Evolutionary conservation across 1,140 invertebrate genomes (phyloP).

Genomic region (Drosophila leontia): DNA sequence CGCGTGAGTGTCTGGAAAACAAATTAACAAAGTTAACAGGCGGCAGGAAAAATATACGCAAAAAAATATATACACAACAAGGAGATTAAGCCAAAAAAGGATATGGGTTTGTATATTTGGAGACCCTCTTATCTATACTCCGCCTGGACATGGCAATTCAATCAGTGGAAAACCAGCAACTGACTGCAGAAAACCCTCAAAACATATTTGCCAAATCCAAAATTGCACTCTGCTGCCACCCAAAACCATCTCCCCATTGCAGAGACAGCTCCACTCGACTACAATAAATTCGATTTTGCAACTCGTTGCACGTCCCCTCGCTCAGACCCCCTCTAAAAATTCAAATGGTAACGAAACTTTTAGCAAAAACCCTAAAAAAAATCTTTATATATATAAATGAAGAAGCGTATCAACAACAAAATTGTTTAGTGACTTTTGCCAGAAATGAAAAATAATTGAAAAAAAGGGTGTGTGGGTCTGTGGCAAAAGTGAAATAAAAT

Average conservation of each 20-base stretch:
- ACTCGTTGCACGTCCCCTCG: constrained; percentile 41
- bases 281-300: constrained; percentile 77
- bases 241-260: background rate
- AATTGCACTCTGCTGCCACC: constrained; percentile 56
- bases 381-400: constrained; percentile 34
- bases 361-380: constrained; percentile 11
- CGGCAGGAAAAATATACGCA: background rate
- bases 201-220: constrained; percentile 74
- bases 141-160: constrained; percentile 47
- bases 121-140: constrained; percentile 35
- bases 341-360: constrained; percentile 50
- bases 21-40: constrained; percentile 40
- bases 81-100: background rate
- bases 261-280: constrained; percentile 40
- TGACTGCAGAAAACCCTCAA: constrained; percentile 22
- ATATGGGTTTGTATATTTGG: background rate
- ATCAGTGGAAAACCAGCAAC: constrained; percentile 38
- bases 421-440: constrained; percentile 69
- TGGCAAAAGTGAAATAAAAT: constrained; percentile 4
- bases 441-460: constrained; percentile 57
- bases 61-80: background rate
- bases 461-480: constrained; percentile 4
- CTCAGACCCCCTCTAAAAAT: constrained; percentile 30
- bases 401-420: constrained; percentile 44
- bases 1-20: constrained; percentile 33